Conservation (phyloP, 1,140 invertebrate species). For the Carposina sasakii region DNA sequence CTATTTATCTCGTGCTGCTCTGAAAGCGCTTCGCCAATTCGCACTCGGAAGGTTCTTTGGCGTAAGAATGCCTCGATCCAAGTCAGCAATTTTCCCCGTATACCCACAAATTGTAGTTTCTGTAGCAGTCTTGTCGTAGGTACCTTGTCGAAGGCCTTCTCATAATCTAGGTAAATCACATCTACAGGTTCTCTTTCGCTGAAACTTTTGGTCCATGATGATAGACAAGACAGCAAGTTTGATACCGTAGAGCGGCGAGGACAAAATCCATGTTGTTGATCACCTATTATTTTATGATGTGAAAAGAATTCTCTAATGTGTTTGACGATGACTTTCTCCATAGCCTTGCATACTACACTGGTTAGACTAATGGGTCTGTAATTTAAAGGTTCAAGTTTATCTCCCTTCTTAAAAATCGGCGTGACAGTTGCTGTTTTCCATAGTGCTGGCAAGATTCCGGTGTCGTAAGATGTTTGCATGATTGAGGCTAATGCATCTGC, state of each 20-base stretch:
- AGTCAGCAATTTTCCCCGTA: conserved; percentile 10
- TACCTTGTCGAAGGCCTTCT: conserved; percentile 12
- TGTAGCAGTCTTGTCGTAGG: conserved; percentile 6
- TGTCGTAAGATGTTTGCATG: background rate
- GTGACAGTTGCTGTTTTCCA: conserved; percentile 1
- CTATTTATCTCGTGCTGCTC: background rate
- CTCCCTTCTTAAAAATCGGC: background rate
- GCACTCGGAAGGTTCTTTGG: conserved; percentile 5
- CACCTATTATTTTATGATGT: too few relatives aligned
- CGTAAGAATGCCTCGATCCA: conserved; percentile 13
- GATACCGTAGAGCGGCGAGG: too few relatives aligned
- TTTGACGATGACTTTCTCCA: conserved; percentile 3
- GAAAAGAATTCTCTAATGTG: too few relatives aligned
- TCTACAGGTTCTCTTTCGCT: too few relatives aligned
- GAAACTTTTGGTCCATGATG: too few relatives aligned
- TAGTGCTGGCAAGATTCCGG: background rate
- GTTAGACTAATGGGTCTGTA: background rate
- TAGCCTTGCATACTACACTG: background rate
- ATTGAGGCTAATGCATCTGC: background rate
- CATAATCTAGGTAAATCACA: conserved; percentile 15
- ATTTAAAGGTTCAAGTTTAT: background rate
- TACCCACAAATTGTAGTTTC: conserved; percentile 14
- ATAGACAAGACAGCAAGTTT: too few relatives aligned
- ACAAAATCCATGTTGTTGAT: too few relatives aligned
- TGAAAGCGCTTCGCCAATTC: conserved; percentile 7